Base-by-base conservation (phyloP, 2,113 vertebrate genomes). In the Lepus europaeus region DNA sequence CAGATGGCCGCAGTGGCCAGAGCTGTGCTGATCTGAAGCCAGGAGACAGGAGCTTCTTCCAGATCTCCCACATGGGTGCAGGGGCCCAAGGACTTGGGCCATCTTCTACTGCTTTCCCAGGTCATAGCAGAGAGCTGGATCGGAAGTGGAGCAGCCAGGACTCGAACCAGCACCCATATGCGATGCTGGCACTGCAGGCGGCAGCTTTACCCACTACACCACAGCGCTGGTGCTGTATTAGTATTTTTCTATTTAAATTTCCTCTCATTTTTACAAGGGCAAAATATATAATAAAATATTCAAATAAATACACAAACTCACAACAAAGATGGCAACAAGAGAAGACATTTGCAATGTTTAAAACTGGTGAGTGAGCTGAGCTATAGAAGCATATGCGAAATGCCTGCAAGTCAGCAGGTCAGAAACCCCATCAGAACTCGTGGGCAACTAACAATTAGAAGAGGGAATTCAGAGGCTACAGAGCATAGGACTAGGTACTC, bases 191-290 rank as follows among this genome's bases (percentile, higher is more conserved):
- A 45, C 45, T 45, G 45, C 45, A 45, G 45, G 45, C 7, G 45
- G 45, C 45, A 45, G 45, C 45, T 45, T 45, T 45, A 45, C 45
- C 45, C 45, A 45, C 45, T 45, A 45, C 45, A 45, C 45, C 45
- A 45, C 6, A 7, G 45, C 45, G 6, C 45, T 8, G 45, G 45
- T 70, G 68, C 27, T 61, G 59, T 45, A 87, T 82, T 87, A 78
- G 27, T 12, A 94, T 25, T 39, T 87, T 53, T 68, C 39, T 59
- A 93, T 68, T 74, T 95, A 89, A 94, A 82, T 86, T 86, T 72
- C 29, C 19, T 45, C 11, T 93, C 19, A 91, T 66, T 86, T 93
- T 87, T 89, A 92, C 33, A 78, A 88, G 16, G 77, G 45, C 7
- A 78, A 95, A 82, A 45, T 45, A 83, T 33, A 25, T 49, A 90